phyloP scores from a whole-genome alignment of 2,888 invertebrate species.

The Mythimna ferrago region DNA sequence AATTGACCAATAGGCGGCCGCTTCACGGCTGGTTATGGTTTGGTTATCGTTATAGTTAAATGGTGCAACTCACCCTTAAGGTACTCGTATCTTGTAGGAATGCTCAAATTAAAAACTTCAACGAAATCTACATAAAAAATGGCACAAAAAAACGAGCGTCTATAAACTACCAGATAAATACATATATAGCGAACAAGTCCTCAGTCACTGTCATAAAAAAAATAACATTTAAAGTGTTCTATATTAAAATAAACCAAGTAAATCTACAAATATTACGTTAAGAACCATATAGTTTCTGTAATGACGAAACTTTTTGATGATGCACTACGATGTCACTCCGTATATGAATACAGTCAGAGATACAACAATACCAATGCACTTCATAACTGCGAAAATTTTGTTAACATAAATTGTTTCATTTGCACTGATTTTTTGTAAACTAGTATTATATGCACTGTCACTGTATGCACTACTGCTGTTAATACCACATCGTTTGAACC shows the following conservation, averaged over 20 bases:
- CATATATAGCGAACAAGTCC: neutral
- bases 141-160: constrained; percentile 37
- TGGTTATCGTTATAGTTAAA: too few species aligned
- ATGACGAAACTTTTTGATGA: constrained; percentile 35
- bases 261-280: constrained; percentile 21
- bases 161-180: constrained; percentile 6
- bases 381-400: neutral
- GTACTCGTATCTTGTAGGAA: too few species aligned
- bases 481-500: neutral
- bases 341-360: constrained; percentile 14
- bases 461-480: neutral
- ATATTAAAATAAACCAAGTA: neutral
- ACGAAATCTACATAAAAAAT: constrained; percentile 47
- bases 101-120: constrained; percentile 17
- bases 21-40: too few species aligned
- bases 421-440: neutral
- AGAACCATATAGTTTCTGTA: constrained; percentile 42
- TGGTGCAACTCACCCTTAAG: too few species aligned
- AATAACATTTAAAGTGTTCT: neutral
- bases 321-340: constrained; percentile 32
- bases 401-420: neutral
- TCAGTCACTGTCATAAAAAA: neutral
- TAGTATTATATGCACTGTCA: neutral
- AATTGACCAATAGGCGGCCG: too few species aligned
- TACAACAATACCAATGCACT: neutral